A percentile compares a stretch with the other conserved stretches of the same genome.
Conservation (phyloP, 2,113 vertebrate species). For the Poicephalus gulielmi region DNA sequence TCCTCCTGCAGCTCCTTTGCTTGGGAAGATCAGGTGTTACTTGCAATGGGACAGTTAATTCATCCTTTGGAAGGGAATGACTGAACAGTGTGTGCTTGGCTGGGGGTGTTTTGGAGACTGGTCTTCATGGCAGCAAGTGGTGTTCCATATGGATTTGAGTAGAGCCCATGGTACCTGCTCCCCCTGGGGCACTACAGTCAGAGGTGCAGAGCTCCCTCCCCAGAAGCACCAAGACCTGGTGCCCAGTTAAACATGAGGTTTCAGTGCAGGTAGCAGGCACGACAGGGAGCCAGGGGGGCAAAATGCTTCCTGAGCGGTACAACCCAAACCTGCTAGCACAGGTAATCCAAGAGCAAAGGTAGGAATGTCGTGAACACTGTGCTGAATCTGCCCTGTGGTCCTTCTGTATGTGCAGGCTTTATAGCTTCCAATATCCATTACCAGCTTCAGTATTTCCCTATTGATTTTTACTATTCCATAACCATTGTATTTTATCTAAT, state of each 20-base stretch:
- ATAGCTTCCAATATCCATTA: slow-evolving; percentile 36
- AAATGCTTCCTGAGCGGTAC: background rate
- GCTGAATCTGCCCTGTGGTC: background rate
- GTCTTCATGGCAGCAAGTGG: background rate
- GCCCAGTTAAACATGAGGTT: background rate
- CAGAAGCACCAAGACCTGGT: background rate
- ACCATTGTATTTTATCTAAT: slow-evolving; percentile 58
- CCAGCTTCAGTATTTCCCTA: slow-evolving; percentile 51
- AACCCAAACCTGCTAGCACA: background rate
- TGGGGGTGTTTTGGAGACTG: background rate
- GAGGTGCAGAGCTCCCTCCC: background rate
- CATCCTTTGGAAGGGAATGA: background rate
- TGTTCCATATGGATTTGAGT: background rate
- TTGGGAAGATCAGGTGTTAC: background rate
- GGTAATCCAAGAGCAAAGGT: background rate
- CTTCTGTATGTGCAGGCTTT: background rate
- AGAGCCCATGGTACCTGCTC: background rate
- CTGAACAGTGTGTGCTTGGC: background rate
- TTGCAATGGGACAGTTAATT: background rate
- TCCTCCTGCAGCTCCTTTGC: background rate
- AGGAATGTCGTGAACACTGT: background rate
- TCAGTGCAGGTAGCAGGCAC: background rate
- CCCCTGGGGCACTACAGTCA: background rate
- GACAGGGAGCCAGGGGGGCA: background rate
- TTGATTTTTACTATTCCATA: slow-evolving; percentile 44